phyloP scores from a whole-genome alignment of 1,140 invertebrate genomes.

The Tetraneura akinire region DNA sequence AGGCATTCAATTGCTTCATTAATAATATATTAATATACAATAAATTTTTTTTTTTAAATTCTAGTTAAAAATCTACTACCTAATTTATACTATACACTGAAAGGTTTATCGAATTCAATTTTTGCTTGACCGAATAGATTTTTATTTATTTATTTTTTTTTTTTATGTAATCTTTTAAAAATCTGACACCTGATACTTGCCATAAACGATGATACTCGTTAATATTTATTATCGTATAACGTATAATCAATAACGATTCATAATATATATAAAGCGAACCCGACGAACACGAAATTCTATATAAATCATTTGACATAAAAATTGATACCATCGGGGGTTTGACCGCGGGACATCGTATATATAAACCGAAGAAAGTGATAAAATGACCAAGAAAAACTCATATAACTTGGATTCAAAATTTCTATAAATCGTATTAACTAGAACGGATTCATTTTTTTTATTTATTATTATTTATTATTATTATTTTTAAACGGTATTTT shows the following conservation, averaged over 20 bases:
- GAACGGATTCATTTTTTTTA: neutral
- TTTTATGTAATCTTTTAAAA: neutral
- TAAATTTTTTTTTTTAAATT: too few species aligned
- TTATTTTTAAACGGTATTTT: neutral
- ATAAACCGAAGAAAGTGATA: neutral
- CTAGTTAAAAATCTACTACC: too few species aligned
- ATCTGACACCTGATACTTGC: neutral
- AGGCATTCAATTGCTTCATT: too few species aligned
- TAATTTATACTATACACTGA: too few species aligned
- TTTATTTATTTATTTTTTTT: too few species aligned
- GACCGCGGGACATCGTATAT: neutral
- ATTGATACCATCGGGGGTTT: neutral
- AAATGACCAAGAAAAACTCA: slow-evolving; percentile 16
- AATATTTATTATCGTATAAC: neutral
- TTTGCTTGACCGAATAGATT: too few species aligned
- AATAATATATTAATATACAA: too few species aligned
- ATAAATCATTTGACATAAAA: slow-evolving; percentile 6
- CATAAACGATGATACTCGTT: neutral
- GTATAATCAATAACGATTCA: neutral
- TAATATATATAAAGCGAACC: neutral
- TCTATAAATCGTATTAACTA: neutral
- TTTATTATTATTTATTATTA: too few species aligned
- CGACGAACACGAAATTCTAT: neutral
- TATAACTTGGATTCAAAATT: neutral
- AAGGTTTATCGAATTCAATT: too few species aligned